phyloP scores from a whole-genome alignment of 2,888 invertebrate genomes.

The Thalpophila matura region DNA sequence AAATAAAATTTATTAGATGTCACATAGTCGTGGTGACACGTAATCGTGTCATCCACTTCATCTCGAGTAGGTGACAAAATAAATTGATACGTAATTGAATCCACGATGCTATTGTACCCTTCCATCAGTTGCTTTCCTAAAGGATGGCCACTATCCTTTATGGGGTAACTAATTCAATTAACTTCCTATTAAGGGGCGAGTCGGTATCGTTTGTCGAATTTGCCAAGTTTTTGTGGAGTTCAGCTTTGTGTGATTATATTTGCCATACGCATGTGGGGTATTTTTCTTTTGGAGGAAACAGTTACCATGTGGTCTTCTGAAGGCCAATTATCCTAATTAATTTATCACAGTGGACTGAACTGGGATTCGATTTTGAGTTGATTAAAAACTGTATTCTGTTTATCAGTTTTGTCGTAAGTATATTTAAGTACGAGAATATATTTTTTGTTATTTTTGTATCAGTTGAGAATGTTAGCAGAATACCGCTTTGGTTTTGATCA shows the following conservation, averaged over 20 bases:
- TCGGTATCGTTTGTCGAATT: constrained; percentile 58
- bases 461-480: too few species aligned
- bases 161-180: constrained; percentile 64
- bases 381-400: too few species aligned
- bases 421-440: too few species aligned
- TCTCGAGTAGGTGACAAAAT: constrained; percentile 27
- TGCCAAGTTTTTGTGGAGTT: constrained; percentile 51
- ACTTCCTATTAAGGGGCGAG: constrained; percentile 63
- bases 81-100: constrained; percentile 47
- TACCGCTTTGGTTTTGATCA: too few species aligned
- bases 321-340: too few species aligned
- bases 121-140: constrained; percentile 25
- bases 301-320: constrained; percentile 27
- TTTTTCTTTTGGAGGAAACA: constrained; percentile 13
- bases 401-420: too few species aligned
- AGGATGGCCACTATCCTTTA: constrained; percentile 49
- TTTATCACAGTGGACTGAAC: too few species aligned
- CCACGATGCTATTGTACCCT: constrained; percentile 38
- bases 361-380: too few species aligned
- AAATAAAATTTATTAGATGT: neutral
- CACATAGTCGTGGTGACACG: neutral
- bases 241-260: constrained; percentile 44
- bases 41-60: neutral
- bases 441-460: too few species aligned
- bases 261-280: neutral